Evolutionary conservation across 2,888 invertebrate species (phyloP).

Genomic region (Xanthostigma xanthostigma): DNA sequence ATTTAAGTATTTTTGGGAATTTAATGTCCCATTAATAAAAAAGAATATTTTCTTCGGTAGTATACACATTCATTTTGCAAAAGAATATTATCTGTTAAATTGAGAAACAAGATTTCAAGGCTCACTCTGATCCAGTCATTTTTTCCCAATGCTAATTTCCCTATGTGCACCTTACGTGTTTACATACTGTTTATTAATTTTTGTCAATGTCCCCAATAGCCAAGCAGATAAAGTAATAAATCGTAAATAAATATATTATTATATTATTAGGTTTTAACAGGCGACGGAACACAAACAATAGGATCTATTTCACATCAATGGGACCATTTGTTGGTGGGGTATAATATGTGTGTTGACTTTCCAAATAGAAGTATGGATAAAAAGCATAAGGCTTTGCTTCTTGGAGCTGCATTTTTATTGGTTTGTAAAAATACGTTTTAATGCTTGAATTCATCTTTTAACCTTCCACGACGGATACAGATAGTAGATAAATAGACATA

Average conservation of each 20-base stretch:
- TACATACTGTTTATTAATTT: too few relatives aligned
- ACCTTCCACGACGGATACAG: not conserved
- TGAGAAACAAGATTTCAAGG: too few relatives aligned
- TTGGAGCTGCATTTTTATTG: constrained; percentile 72
- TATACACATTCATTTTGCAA: too few relatives aligned
- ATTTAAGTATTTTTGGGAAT: too few relatives aligned
- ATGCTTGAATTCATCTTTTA: too few relatives aligned
- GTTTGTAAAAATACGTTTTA: constrained; percentile 32
- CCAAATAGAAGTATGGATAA: constrained; percentile 55
- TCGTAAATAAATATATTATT: constrained; percentile 1
- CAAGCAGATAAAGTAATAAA: not conserved
- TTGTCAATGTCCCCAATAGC: not conserved
- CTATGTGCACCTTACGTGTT: too few relatives aligned
- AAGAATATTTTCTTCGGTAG: too few relatives aligned
- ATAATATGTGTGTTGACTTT: constrained; percentile 60
- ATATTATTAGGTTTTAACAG: constrained; percentile 33
- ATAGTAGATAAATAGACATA: too few relatives aligned
- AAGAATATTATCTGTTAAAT: too few relatives aligned
- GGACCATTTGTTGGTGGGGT: constrained; percentile 50
- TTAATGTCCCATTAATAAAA: too few relatives aligned
- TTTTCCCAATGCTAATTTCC: too few relatives aligned
- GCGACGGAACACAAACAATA: constrained; percentile 43
- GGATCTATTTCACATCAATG: constrained; percentile 58
- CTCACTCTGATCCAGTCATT: too few relatives aligned
- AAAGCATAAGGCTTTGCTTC: constrained; percentile 60